Evolutionary conservation across 2,797 vertebrate species (phyloP), one percentile per base, ranked within the genome.

Genomic region (Emydoidea blandingii): DNA sequence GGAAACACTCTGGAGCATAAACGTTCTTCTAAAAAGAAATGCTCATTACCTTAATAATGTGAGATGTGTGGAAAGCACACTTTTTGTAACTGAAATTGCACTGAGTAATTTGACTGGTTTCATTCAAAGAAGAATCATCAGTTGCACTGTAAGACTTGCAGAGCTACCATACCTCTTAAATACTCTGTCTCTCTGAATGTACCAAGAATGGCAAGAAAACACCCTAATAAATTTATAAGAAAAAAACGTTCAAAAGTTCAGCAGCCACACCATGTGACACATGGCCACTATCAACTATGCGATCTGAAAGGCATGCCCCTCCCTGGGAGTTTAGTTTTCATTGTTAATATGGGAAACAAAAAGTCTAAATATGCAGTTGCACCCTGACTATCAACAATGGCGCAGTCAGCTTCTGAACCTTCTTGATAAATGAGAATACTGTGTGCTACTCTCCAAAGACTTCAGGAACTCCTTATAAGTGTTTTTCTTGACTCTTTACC

Each of bases 401-500:
- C 16, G 56, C 50, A 95, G 88, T 93, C 92, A 90, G 53, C 91
- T 92, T 90, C 91, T 95, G 95, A 96, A 93, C 92, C 89, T 95
- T 89, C 92, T 95, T 97, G 97, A 97, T 98, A 97, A 97, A 97
- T 92, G 93, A 1, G 53, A 97, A 59, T 3, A 37, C 83, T 81
- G 6, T n/a, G 83, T 0, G 0, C 72, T 91, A 89, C 57, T 92
- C 94, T 95, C 95, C 90, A 93, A 96, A 97, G 97, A 92, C 96
- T 96, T 85, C 95, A 41, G 85, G 83, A 95, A 89, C 80, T 95
- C 91, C 95, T 88, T 82, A 96, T 72, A 94, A 94, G 95, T 97
- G 96, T 98, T 98, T 98, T 97, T 98, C 96, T 98, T 98, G 97
- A 98, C 96, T 97, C 91, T 87, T 97, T 94, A 95, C 97, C 98